Evolutionary conservation across 1,140 invertebrate genomes (phyloP).

Genomic region (Drosophila repletoides): DNA sequence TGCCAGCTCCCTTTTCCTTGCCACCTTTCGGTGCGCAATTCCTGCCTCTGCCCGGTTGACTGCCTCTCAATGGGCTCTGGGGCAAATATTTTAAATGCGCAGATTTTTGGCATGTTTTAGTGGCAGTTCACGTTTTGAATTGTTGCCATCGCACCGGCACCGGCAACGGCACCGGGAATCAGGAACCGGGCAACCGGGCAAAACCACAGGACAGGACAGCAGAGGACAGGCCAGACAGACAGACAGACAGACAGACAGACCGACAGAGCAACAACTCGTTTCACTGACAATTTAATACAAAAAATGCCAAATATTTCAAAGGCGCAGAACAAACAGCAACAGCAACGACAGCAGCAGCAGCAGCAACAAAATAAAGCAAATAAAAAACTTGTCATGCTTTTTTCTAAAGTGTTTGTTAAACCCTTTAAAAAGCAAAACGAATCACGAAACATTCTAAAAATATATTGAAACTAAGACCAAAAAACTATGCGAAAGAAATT

Average conservation of each 20-base stretch:
- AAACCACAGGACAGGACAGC: not conserved
- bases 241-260: no score
- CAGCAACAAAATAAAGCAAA: slow-evolving; percentile 20
- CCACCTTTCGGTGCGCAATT: slow-evolving; percentile 18
- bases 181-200: not conserved
- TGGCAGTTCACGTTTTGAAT: slow-evolving; percentile 79
- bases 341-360: no score
- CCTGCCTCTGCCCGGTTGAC: slow-evolving; percentile 51
- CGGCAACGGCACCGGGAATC: not conserved
- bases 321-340: slow-evolving; percentile 41
- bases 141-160: slow-evolving; percentile 49
- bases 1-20: not conserved
- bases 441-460: slow-evolving; percentile 21
- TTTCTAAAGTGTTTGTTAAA: slow-evolving; percentile 53
- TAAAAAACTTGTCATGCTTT: slow-evolving; percentile 55
- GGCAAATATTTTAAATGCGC: slow-evolving; percentile 79
- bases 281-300: slow-evolving; percentile 80
- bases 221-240: no score
- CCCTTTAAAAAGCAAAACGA: slow-evolving; percentile 43
- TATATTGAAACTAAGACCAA: slow-evolving; percentile 18
- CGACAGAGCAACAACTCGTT: no score
- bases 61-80: slow-evolving; percentile 75
- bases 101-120: slow-evolving; percentile 80
- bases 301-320: slow-evolving; percentile 72
- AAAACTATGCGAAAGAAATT: slow-evolving; percentile 24